Percentiles rank a stretch among this genome's conserved stretches.
phyloP scores from a whole-genome alignment of 1,140 invertebrate species.

The Platyura marginata region DNA sequence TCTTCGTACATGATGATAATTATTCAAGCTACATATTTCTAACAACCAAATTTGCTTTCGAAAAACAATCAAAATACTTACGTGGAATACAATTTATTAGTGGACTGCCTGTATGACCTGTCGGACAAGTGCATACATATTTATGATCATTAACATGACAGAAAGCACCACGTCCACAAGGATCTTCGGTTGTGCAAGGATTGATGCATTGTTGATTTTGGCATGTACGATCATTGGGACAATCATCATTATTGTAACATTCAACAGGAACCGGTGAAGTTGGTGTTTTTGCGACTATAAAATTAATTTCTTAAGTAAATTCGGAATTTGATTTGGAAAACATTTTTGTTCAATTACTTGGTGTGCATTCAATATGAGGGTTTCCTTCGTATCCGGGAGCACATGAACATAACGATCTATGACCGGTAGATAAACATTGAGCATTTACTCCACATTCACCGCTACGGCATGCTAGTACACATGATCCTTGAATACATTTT shows the following conservation, averaged over 20 bases:
- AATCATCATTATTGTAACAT: constrained; percentile 60
- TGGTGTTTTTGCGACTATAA: constrained; percentile 29
- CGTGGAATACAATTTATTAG: constrained; percentile 50
- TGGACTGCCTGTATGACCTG: constrained; percentile 56
- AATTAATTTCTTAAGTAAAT: no score
- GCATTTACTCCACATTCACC: constrained; percentile 70
- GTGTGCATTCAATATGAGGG: constrained; percentile 58
- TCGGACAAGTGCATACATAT: constrained; percentile 61
- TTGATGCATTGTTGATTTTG: constrained; percentile 55
- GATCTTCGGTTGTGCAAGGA: constrained; percentile 45
- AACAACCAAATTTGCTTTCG: no score
- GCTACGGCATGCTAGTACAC: constrained; percentile 56
- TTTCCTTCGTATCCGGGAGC: constrained; percentile 62
- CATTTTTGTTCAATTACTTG: constrained; percentile 30
- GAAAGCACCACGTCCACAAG: constrained; percentile 56
- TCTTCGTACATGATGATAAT: no score
- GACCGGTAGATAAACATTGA: constrained; percentile 53
- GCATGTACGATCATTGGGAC: constrained; percentile 50
- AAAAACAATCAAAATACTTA: constrained; percentile 29
- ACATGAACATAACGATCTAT: constrained; percentile 60
- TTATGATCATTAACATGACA: constrained; percentile 58
- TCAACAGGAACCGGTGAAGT: constrained; percentile 32
- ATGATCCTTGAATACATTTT: constrained; percentile 53
- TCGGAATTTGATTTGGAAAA: no score
- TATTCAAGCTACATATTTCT: no score